Evolutionary conservation across 2,888 invertebrate species (phyloP), one percentile per base, ranked within the genome.

Genomic region (Trilocha varians): DNA sequence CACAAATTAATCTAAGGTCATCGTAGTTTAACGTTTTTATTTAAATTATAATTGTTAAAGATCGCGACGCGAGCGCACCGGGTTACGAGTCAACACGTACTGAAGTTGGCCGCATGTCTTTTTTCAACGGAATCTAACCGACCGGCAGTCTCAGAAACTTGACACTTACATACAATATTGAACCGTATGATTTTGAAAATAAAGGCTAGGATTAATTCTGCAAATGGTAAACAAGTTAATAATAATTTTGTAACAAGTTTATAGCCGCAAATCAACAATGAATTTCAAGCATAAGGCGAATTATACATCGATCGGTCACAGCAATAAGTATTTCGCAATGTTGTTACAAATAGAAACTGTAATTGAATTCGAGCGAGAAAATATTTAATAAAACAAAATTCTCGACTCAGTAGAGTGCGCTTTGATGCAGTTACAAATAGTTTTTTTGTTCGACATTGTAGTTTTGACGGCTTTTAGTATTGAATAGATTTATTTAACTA

Each of bases 21-120:
- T 25, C 9, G 3, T 37, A 38, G 38, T 38, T 15, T 37, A 59
- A 55, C 58, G 55, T 48, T 46, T 49, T 57, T 57, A 34, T 18
- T 36, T 34, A 18, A 13, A 35, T 39, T 33, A 34, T 36, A 46
- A 47, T 41, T 41, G 43, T 43, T 36, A 38, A 15, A 38, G 13
- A 32, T 39, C 47, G 15, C 35, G 38, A 47, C 45, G 45, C 59
- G 53, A 50, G 55, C 52, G 49, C 5, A 45, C 62, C 42, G 34
- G 55, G 55, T 51, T 53, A 43, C 49, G 40, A 49, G 48, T 48
- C 39, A 42, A 36, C 43, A 38, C 43, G 36, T 35, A 69, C 68
- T 67, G 61, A 59, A 56, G 57, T 59, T 53, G 43, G 34, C 38
- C 38, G 44, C 50, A 49, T n/a, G 11, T 38, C 15, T 14, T 42